Evolutionary conservation across 2,113 vertebrate species (phyloP).

Genomic region (Excalfactoria chinensis): DNA sequence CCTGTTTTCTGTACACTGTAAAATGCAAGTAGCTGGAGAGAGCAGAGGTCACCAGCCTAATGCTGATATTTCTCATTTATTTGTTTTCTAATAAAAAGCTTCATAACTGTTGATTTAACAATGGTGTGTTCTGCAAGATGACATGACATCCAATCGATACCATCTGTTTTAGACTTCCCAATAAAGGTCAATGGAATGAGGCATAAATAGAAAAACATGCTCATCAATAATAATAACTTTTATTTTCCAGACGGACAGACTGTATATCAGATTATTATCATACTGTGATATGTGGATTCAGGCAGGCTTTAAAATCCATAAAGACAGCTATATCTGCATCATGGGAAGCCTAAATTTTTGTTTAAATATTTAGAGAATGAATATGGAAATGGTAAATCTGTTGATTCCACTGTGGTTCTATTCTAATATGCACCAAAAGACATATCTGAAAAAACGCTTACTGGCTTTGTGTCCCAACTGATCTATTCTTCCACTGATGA

Average conservation of each 20-base stretch:
- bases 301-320: constrained; percentile 12
- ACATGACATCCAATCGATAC: neutral
- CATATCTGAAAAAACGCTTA: neutral
- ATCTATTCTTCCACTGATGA: neutral
- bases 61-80: neutral
- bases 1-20: neutral
- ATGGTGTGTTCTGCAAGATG: neutral
- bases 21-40: neutral
- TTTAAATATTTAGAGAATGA: constrained; percentile 24
- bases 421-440: neutral
- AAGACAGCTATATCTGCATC: neutral
- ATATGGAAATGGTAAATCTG: neutral
- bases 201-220: constrained; percentile 22
- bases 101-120: neutral
- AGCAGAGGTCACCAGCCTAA: neutral
- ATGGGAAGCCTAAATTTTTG: constrained; percentile 12
- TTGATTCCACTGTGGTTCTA: neutral
- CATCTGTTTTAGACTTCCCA: neutral
- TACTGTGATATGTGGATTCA: neutral
- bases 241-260: constrained; percentile 49
- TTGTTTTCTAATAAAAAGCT: neutral
- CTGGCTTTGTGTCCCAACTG: neutral
- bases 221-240: constrained; percentile 44
- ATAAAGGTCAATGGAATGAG: constrained; percentile 36
- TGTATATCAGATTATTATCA: neutral